Base-by-base conservation (phyloP, 2,888 invertebrate genomes). In the Campaea margaritaria region DNA sequence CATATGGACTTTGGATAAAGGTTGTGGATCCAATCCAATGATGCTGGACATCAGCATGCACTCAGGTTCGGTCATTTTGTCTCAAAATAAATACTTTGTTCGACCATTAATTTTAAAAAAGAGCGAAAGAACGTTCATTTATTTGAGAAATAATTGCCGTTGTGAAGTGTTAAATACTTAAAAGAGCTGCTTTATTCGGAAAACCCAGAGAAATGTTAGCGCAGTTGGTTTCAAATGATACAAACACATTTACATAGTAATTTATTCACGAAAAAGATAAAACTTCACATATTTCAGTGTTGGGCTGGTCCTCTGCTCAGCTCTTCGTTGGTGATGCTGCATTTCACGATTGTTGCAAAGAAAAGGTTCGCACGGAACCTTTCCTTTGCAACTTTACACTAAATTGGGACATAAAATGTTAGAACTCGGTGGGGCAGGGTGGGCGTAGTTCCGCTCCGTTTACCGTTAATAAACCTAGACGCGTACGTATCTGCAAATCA, bases 401-500 rank as follows among this genome's bases (percentile, higher is more conserved):
- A 62, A 62, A 56, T 66, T 60, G 62, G 64, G 70, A 70, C 59
- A 73, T 67, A 64, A 61, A 51, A 59, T 52, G 44, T 57, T 51
- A 61, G 44, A 58, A 52, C 43, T 58, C 62, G 43, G 57, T 73
- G 74, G 79, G 81, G 86, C 81, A 81, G 85, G 87, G 86, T 83
- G 86, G 85, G 86, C 72, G 72, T 72, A 70, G 75, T 75, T 51
- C 57, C 59, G 55, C 64, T 55, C 41, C 60, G 38, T 57, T 65
- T 80, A 83, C 78, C 78, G 77, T n/a, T n/a, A n/a, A 84, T 76
- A 84, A 86, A 89, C 86, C 87, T 89, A 91, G 83, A 85, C 79
- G 79, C 76, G 78, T 67, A 78, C 70, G 67, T 70, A 91, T 88
- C 91, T 91, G 91, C 86, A 89, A 91, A 91, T 85, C 81, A 86